Percentiles rank a stretch among this genome's conserved stretches.
Conservation (phyloP, 37 sponge, comb jelly and placozoan genomes). For the Petrosia ficiformis region DNA sequence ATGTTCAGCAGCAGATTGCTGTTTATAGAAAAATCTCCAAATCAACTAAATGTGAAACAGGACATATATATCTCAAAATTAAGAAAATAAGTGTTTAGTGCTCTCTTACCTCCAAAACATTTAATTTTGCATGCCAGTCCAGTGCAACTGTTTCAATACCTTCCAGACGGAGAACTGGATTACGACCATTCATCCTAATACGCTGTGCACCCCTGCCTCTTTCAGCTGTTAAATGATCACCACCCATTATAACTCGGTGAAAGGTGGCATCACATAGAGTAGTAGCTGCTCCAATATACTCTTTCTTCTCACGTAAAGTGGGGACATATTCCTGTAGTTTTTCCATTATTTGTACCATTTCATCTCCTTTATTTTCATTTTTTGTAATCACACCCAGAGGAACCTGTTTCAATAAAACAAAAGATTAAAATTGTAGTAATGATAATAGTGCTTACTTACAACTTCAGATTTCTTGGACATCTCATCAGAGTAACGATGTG, state of each 20-base stretch:
- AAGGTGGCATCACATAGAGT: background rate
- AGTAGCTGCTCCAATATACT: background rate
- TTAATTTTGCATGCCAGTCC: conserved; percentile 37
- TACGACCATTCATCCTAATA: background rate
- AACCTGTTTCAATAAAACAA: too few species aligned
- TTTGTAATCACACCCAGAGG: background rate
- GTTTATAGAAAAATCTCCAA: too few species aligned
- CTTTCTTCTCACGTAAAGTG: background rate
- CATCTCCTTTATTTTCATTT: too few species aligned
- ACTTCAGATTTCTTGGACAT: too few species aligned
- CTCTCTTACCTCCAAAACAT: conserved; percentile 2
- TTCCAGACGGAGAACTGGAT: background rate
- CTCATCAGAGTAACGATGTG: too few species aligned
- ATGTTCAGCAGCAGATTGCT: too few species aligned
- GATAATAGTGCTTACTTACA: too few species aligned
- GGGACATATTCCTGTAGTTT: background rate
- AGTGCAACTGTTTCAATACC: conserved; percentile 35
- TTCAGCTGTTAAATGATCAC: conserved; percentile 34
- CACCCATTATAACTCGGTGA: conserved; percentile 34
- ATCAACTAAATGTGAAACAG: too few species aligned
- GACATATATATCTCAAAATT: too few species aligned
- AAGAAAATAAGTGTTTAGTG: too few species aligned
- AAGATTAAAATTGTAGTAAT: too few species aligned
- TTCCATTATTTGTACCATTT: background rate
- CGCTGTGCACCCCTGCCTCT: conserved; percentile 12